A percentile compares a stretch with the other conserved stretches of the same genome.
Evolutionary conservation across 2,888 invertebrate species (phyloP).

Genomic region (Podotricha telesiphe): DNA sequence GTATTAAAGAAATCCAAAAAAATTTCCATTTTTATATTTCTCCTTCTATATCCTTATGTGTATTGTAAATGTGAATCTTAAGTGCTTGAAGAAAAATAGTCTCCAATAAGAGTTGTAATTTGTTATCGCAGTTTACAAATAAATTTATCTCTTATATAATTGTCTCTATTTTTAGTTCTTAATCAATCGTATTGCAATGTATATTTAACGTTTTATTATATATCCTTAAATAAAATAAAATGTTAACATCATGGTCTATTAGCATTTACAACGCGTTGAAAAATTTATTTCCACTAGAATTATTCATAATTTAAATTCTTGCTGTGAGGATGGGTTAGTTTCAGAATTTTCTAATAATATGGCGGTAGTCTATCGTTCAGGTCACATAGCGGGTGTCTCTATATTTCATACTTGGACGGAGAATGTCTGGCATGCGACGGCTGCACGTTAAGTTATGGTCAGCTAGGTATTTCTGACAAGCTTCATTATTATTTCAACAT

Average conservation of each 20-base stretch:
- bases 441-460: slow-evolving; percentile 63
- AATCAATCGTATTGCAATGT: not conserved
- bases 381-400: slow-evolving; percentile 58
- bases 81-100: not conserved
- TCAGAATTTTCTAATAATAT: slow-evolving; percentile 59
- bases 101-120: not conserved
- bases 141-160: not conserved
- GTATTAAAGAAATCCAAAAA: slow-evolving; percentile 9
- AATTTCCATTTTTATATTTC: not conserved
- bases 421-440: slow-evolving; percentile 66
- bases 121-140: not conserved
- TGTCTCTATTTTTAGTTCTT: not conserved
- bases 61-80: not conserved
- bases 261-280: slow-evolving; percentile 24
- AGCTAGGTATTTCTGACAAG: slow-evolving; percentile 61
- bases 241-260: too few species aligned
- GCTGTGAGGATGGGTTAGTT: slow-evolving; percentile 49
- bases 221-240: too few species aligned
- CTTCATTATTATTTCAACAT: slow-evolving; percentile 70
- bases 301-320: slow-evolving; percentile 44
- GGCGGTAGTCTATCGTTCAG: slow-evolving; percentile 48
- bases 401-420: slow-evolving; percentile 66
- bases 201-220: too few species aligned
- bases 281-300: slow-evolving; percentile 43
- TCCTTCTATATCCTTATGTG: slow-evolving; percentile 1